Percentiles rank a stretch among this genome's conserved stretches.
These are phyloP conservation scores for Lampropteryx suffumata DNA, from an alignment of 2,888 invertebrate species.

Conservation along the genomic window DNA sequence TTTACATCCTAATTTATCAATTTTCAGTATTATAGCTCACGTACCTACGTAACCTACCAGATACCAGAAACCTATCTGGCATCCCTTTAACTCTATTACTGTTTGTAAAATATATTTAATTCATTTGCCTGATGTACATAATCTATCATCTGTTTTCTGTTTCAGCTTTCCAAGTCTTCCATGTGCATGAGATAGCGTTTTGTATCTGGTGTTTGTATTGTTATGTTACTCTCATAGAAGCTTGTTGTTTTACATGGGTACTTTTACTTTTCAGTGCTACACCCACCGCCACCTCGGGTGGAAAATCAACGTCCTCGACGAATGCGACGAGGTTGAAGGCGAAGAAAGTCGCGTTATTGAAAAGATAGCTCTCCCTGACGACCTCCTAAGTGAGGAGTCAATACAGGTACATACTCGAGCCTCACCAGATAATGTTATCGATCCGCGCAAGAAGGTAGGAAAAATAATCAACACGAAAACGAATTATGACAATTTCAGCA, in stretches of 20 bases:
- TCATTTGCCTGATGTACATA: conserved; percentile 61
- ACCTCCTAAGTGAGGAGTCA: conserved; percentile 78
- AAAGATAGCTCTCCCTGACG: conserved; percentile 57
- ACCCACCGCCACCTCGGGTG: conserved; percentile 96
- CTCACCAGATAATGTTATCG: conserved; percentile 83
- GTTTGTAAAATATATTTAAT: conserved; percentile 20
- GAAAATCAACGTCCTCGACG: conserved; percentile 96
- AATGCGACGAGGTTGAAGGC: conserved; percentile 85
- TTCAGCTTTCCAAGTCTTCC: conserved; percentile 80
- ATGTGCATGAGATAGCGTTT: conserved; percentile 71
- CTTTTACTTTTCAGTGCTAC: conserved; percentile 87
- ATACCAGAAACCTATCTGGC: not conserved
- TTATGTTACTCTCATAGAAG: not conserved
- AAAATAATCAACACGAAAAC: conserved; percentile 77
- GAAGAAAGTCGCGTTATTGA: conserved; percentile 79
- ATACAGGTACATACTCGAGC: conserved; percentile 85
- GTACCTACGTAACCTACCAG: too few species aligned
- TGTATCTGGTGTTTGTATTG: conserved; percentile 55
- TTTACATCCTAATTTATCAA: conserved; percentile 2
- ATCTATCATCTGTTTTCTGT: conserved; percentile 78
- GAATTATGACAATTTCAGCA: conserved; percentile 80
- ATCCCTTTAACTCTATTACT: conserved; percentile 10
- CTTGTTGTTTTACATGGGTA: conserved; percentile 5
- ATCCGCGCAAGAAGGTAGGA: conserved; percentile 66
- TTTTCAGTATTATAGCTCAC: too few species aligned